Percentiles rank a stretch among this genome's conserved stretches.
Evolutionary conservation across 2,888 invertebrate species (phyloP).

Genomic region (Sicus ferrugineus): DNA sequence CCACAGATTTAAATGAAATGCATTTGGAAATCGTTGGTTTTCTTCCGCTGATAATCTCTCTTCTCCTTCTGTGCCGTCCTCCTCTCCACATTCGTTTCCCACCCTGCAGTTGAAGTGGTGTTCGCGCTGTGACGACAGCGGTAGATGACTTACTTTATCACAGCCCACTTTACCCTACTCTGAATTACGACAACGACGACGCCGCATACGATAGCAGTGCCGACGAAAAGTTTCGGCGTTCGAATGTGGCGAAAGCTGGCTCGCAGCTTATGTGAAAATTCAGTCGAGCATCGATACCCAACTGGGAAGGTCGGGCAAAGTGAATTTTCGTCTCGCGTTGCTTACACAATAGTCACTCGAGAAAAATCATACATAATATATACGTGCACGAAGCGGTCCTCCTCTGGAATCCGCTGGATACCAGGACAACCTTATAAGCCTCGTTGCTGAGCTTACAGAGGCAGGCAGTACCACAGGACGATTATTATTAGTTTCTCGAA

Average conservation of each 20-base stretch:
- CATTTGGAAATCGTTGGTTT: conserved; percentile 34
- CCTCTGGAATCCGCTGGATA: conserved; percentile 15
- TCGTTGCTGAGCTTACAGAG: conserved; percentile 23
- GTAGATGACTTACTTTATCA: neutral
- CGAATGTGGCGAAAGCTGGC: conserved; percentile 42
- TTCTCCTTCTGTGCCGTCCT: neutral
- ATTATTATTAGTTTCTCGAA: neutral
- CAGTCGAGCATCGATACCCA: conserved; percentile 65
- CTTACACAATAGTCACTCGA: conserved; percentile 54
- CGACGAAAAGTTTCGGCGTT: conserved; percentile 23
- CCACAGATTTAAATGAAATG: conserved; percentile 49
- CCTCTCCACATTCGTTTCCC: neutral
- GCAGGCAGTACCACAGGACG: conserved; percentile 3
- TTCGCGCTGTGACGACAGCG: conserved; percentile 33
- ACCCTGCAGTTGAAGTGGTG: neutral
- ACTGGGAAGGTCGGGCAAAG: conserved; percentile 62
- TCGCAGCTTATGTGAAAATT: conserved; percentile 58
- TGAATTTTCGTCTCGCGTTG: conserved; percentile 56
- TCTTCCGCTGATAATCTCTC: conserved; percentile 14
- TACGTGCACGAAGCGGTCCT: conserved; percentile 19
- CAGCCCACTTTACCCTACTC: conserved; percentile 8
- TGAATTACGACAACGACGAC: neutral
- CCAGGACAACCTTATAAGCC: conserved; percentile 17
- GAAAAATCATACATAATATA: conserved; percentile 24
- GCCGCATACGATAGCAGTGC: conserved; percentile 13